Evolutionary conservation across 2,888 invertebrate species (phyloP).

Genomic region (Dione juno): DNA sequence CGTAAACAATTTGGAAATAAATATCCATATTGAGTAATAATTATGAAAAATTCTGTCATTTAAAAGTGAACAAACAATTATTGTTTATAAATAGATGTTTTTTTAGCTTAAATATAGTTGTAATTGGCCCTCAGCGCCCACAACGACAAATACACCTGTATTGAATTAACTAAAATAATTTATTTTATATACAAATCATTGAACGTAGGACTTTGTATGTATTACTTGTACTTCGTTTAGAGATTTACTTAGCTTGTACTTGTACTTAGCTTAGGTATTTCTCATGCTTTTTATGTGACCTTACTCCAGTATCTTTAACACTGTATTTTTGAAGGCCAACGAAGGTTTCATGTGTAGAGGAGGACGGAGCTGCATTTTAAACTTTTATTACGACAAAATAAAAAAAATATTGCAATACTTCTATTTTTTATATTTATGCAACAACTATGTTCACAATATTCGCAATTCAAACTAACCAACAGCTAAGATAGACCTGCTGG

Average conservation of each 20-base stretch:
- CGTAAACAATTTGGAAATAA: background rate
- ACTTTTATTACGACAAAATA: no score
- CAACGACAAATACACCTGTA: background rate
- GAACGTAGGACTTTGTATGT: background rate
- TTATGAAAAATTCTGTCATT: background rate
- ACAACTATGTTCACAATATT: no score
- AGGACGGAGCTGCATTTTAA: no score
- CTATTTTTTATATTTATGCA: no score
- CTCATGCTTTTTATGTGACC: no score
- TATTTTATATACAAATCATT: background rate
- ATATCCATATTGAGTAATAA: background rate
- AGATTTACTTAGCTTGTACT: no score
- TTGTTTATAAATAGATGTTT: background rate
- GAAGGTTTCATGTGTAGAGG: no score
- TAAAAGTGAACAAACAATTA: background rate
- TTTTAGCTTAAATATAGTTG: background rate
- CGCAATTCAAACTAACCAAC: no score
- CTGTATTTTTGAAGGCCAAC: no score
- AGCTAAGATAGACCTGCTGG: no score
- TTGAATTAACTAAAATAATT: background rate
- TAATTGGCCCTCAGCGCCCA: background rate
- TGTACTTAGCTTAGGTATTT: background rate
- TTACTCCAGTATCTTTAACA: no score
- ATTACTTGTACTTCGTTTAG: background rate
- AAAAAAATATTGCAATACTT: no score